Evolutionary conservation across 1,140 invertebrate genomes (phyloP), one percentile per base, ranked within the genome.

Genomic region (Drosophila nikananu): DNA sequence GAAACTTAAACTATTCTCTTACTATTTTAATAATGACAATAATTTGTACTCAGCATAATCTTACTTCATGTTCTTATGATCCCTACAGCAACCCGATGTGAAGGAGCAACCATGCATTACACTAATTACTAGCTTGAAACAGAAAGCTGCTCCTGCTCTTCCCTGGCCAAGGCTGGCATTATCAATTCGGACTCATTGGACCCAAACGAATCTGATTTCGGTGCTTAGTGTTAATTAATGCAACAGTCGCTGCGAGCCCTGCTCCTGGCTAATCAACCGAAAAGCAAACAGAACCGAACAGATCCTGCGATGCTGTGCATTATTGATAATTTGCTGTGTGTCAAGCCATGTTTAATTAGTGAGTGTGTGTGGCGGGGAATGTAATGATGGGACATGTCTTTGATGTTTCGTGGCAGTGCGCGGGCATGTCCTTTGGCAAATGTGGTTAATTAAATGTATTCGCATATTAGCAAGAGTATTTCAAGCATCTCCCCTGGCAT

Each of bases 371-470:
- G 44, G 6, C 17, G 27, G 42, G 41, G 44, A 46, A 48, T n/a
- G 57, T 39, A 44, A 42, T 52, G n/a, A 32, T 30, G 59, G 17
- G 21, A 30, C 23, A 71, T 83, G 66, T 62, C 73, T 89, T 89
- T 89, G 86, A 89, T 89, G 84, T 89, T 60, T 41, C 52, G n/a
- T 37, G 60, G 51, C 10, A 62, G 21, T 71, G 42, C 23, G 54
- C 35, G 35, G 51, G 39, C 32, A 37, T 77, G 62, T 71, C 39
- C 48, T 49, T 80, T 60, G 61, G 48, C 62, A 79, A 81, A 81
- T 84, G 86, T 68, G 81, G 86, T 89, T 89, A 89, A 89, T 89
- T 89, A 90, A 90, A 84, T 90, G 81, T 67, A 63, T 67, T 73
- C 63, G 75, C 74, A 89, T 76, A 79, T 90, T 70, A 78, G 73